Evolutionary conservation across 2,888 invertebrate genomes (phyloP), one percentile per base, ranked within the genome.

Genomic region (Antheraea assamensis): DNA sequence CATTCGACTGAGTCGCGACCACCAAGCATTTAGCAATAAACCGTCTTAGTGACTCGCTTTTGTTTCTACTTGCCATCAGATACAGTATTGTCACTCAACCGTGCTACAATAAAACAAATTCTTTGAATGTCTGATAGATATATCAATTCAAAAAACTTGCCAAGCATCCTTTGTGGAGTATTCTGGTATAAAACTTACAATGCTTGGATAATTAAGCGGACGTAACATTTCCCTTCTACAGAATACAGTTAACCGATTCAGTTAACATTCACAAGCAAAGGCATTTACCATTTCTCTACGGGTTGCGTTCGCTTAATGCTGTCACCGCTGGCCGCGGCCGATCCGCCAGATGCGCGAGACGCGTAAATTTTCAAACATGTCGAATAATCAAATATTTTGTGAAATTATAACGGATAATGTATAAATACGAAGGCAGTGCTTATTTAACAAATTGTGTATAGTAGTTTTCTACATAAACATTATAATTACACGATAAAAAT

Each of bases 401-500:
- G 27, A 30, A 64, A 30, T 17, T 4, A 8, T 64, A 27, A 30
- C 61, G 30, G 61, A 68, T n/a, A 35, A 21, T 68, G 35, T 68
- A 35, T 68, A 35, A n/a, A 30, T 30, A 35, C 13, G 13, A 68
- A 68, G 2, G 7, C 19, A 31, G 31, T 66, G 35, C 19, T 68
- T 35, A 35, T 68, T 21, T 66, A 66, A 66, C 8, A 66, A 35
- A 13, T 68, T 35, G 21, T 68, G 35, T 52, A 19, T 52, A 35
- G 58, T 70, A 47, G 27, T 8, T 66, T 8, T 30, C 19, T 4
- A 71, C 47, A 64, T 61, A 47, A 74, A 31, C 19, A 42, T 47
- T 71, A 49, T 58, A 58, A 58, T 21, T 55, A 64, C 17, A 64
- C 21, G 30, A 52, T 47, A 71, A 85, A 82, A 83, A 91, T 91